A percentile compares a stretch with the other conserved stretches of the same genome.
phyloP scores from a whole-genome alignment of 1,140 invertebrate genomes.

The Callitettix versicolor region DNA sequence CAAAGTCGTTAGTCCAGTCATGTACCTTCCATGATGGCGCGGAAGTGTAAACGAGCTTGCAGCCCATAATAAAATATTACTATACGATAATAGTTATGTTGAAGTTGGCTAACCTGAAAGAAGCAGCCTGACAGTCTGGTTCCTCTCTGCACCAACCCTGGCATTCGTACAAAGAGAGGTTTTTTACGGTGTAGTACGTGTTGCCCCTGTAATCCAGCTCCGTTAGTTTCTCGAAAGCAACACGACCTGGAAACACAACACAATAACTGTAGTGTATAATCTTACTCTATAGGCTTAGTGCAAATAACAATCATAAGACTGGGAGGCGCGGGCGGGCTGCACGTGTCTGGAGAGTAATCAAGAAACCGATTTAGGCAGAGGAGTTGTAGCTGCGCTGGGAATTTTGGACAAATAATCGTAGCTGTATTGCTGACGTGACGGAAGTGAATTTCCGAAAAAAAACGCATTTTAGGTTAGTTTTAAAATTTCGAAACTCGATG shows the following conservation, averaged over 20 bases:
- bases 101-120: constrained; percentile 57
- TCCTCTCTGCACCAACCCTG: constrained; percentile 90
- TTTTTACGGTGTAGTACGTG: constrained; percentile 85
- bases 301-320: neutral
- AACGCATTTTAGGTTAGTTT: no score
- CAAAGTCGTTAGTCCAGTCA: no score
- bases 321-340: neutral
- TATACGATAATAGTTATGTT: no score
- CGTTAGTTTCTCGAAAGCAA: constrained; percentile 87
- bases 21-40: no score
- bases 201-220: constrained; percentile 82
- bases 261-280: neutral
- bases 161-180: constrained; percentile 85
- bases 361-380: neutral
- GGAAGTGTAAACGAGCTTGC: no score
- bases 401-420: neutral
- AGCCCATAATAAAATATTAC: no score
- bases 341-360: neutral
- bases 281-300: neutral
- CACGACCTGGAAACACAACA: constrained; percentile 47
- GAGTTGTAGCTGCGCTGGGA: neutral
- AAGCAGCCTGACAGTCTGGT: constrained; percentile 77
- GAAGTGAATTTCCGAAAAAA: no score
- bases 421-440: neutral
- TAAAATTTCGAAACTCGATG: no score